Evolutionary conservation across 2,888 invertebrate species (phyloP).

Genomic region (Andrena bucephala): DNA sequence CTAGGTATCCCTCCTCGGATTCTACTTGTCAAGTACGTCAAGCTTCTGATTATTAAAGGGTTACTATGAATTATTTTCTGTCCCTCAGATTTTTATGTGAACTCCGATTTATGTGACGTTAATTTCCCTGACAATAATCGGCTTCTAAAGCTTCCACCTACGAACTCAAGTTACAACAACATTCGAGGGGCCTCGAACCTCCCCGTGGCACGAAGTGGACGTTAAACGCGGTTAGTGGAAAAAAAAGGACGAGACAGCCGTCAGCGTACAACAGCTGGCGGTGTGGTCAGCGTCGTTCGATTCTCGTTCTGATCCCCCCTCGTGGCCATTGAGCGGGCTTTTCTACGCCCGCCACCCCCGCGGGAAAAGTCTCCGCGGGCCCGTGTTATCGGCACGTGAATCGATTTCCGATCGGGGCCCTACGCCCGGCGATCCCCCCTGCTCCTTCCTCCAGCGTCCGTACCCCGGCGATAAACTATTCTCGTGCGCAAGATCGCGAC

Average conservation of each 20-base stretch:
- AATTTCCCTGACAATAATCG: too few relatives aligned
- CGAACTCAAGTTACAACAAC: too few relatives aligned
- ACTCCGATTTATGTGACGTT: too few relatives aligned
- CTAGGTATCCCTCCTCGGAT: too few relatives aligned
- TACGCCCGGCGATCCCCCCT: conserved; percentile 5
- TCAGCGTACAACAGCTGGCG: not conserved
- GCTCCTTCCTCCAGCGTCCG: not conserved
- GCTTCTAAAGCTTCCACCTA: too few relatives aligned
- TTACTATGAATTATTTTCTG: too few relatives aligned
- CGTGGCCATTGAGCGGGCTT: conserved; percentile 22
- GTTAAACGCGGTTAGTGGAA: not conserved
- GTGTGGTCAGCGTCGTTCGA: conserved; percentile 61
- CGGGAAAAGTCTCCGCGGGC: conserved; percentile 55
- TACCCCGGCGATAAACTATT: conserved; percentile 66
- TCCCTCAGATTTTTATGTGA: too few relatives aligned
- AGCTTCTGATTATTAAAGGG: too few relatives aligned
- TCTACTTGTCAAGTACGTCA: too few relatives aligned
- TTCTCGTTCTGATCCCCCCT: conserved; percentile 18
- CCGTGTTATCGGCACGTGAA: conserved; percentile 75
- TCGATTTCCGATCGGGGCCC: conserved; percentile 74
- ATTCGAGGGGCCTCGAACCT: too few relatives aligned
- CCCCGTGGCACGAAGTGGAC: too few relatives aligned
- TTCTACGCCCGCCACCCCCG: conserved; percentile 44
- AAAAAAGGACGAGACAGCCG: too few relatives aligned
- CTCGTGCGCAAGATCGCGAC: conserved; percentile 74